Base-by-base conservation (phyloP, 2,113 vertebrate genomes). In the Astur gentilis region DNA sequence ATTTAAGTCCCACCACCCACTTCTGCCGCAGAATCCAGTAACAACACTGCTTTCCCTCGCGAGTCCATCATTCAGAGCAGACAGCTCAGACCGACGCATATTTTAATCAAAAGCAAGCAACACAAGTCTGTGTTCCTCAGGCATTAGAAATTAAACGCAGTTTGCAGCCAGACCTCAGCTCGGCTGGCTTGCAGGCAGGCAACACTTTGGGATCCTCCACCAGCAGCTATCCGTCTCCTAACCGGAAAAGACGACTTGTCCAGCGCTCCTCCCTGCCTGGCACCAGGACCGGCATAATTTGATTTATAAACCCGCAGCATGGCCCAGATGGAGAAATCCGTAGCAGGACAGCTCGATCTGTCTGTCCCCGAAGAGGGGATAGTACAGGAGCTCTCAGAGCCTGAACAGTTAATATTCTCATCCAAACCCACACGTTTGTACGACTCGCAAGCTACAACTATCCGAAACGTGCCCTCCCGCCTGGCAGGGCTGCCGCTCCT, bases 11-110 rank as follows among this genome's bases (percentile, higher is more conserved):
- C 83, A 79, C 5, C 73, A 31, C 19, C 45, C 61, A 2, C 5
- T 29, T 32, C 32, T 57, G 44, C 36, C 4, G 10, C 77, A 32
- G 32, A 54, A 5, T 21, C 57, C 4, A 49, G 42, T 10, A 31
- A 25, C 47, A 13, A 6, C 40, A 0, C 50, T 25, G 61, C 83
- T 75, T 58, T 6, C 71, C 72, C 83, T 16, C 15, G 0, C 0
- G 1, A 13, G 38, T 2, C 49, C 25, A 2, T 21, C 45, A 2
- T 16, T 61, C 58, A 9, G 73, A 83, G 61, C 69, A 61, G 52
- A 11, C 27, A 31, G 79, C 80, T 76, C 79, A 49, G 69, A n/a
- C 4, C 6, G 17, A 19, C 0, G 6, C 19, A 4, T 9, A n/a
- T 5, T 61, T 65, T 4, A 45, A 40, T 2, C 9, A 2, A 6